Percentiles rank a stretch among this genome's conserved stretches.
Conservation (phyloP, 2,113 vertebrate genomes). For the Forbesichthys papilliferus region DNA sequence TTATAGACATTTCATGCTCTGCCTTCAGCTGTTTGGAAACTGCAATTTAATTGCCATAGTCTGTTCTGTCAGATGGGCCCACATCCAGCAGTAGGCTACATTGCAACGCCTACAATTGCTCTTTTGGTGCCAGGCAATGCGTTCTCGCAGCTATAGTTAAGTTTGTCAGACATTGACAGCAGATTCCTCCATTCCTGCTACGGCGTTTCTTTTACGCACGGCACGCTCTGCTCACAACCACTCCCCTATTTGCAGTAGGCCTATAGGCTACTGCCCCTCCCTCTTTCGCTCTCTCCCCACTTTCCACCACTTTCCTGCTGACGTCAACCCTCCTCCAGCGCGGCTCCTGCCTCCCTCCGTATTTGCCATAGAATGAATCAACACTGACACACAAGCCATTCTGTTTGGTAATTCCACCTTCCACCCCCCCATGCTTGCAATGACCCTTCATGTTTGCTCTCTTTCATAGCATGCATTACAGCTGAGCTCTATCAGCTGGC, state of each 20-base stretch:
- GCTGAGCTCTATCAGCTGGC: slow-evolving; percentile 17
- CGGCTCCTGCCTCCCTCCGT: slow-evolving; percentile 12
- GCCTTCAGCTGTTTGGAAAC: slow-evolving; percentile 7
- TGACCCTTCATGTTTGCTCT: background rate
- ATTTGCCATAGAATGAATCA: slow-evolving; percentile 18
- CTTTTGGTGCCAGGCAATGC: background rate
- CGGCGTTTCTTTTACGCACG: no score
- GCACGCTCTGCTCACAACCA: background rate
- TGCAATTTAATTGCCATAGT: slow-evolving; percentile 30
- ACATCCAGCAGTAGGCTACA: background rate
- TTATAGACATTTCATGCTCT: background rate
- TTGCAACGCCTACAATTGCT: background rate
- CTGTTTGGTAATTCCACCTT: background rate
- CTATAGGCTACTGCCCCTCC: background rate
- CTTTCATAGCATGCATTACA: background rate
- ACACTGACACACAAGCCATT: background rate
- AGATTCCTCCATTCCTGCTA: background rate
- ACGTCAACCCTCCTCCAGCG: slow-evolving; percentile 51
- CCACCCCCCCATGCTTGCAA: no score
- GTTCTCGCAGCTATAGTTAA: background rate
- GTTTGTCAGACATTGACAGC: background rate
- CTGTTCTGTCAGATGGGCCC: slow-evolving; percentile 8
- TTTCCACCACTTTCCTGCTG: slow-evolving; percentile 22
- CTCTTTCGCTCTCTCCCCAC: slow-evolving; percentile 19
- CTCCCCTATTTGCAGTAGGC: background rate